Base-by-base conservation (phyloP, 1,140 invertebrate genomes). In the Polypedilum pembai region DNA sequence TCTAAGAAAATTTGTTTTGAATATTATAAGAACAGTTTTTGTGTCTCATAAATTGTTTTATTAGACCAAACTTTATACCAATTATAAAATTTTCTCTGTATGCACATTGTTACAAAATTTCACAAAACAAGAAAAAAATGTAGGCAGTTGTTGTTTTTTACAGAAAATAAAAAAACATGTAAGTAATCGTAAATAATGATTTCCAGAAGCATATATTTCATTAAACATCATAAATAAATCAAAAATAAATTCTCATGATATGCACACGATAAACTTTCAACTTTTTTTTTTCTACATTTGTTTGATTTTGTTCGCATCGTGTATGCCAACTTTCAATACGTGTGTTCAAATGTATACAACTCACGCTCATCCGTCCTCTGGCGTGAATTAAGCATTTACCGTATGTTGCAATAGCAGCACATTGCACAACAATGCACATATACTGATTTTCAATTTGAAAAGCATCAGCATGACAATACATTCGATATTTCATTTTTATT, bases 311-410 rank as follows among this genome's bases (percentile, higher is more conserved):
- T 15, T 56, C 45, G 45, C 45, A 56, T n/a, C 45, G 45, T 56
- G 12, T n/a, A 56, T 33, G 24, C 24, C 12, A 56, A 12, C 12
- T 56, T 56, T 56, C 7, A 15, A 56, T 33, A 3, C 24, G 24
- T n/a, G n/a, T n/a, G n/a, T n/a, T n/a, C n/a, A 33, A 3, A 5
- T 33, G 24, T 33, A 33, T 33, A 56, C 12, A 56, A 56, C 4
- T 56, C 45, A 56, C 45, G 45, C 45, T 56, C 24, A 33, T 56
- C 45, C n/a, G 10, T 56, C n/a, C n/a, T 56, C 45, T 33, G 24
- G 45, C 45, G 45, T 56, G 45, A 56, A 56, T 56, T 56, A 56
- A 56, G 10, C 45, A 56, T 56, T 56, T 15, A 56, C 45, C 45
- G 45, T 56, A 56, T 56, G 45, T 15, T 56, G 45, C 45, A 56